Conservation (phyloP, 2,113 vertebrate species). For the Hippopotamus amphibius region DNA sequence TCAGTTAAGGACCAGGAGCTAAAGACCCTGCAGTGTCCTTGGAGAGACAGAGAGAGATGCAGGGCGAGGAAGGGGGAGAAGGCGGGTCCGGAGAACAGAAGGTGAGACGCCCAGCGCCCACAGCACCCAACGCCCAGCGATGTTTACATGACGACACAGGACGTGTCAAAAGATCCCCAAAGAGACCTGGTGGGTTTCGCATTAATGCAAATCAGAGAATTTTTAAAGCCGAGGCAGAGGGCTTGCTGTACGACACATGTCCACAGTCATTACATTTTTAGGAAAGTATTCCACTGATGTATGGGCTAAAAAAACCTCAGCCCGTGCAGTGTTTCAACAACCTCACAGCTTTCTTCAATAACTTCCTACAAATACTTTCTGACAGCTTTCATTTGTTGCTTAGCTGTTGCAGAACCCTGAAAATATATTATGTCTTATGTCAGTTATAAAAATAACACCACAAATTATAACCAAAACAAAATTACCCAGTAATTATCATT, state of each 20-base stretch:
- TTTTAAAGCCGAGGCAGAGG: neutral
- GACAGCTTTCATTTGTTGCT: constrained; percentile 79
- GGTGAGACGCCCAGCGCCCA: rapidly evolving
- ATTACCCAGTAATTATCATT: constrained; percentile 87
- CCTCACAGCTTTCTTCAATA: constrained; percentile 68
- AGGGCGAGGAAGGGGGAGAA: neutral
- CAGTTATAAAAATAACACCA: constrained; percentile 82
- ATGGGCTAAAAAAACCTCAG: neutral
- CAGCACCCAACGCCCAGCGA: rapidly evolving
- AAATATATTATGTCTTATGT: constrained; percentile 82
- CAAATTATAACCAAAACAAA: constrained; percentile 87
- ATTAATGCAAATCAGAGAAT: constrained; percentile 29
- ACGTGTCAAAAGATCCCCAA: neutral
- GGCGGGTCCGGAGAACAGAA: rapidly evolving
- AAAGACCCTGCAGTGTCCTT: neutral
- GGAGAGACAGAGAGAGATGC: neutral
- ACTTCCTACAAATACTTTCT: constrained; percentile 76
- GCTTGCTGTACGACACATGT: neutral
- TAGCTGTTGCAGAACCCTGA: constrained; percentile 70
- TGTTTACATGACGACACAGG: rapidly evolving
- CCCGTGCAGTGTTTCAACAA: neutral
- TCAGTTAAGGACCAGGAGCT: neutral
- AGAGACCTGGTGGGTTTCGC: neutral
- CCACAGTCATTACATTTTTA: neutral
- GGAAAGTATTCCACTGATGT: constrained; percentile 5